Conservation (phyloP, 92 coral and sea anemone genomes). For the Epizoanthus fatuus region DNA sequence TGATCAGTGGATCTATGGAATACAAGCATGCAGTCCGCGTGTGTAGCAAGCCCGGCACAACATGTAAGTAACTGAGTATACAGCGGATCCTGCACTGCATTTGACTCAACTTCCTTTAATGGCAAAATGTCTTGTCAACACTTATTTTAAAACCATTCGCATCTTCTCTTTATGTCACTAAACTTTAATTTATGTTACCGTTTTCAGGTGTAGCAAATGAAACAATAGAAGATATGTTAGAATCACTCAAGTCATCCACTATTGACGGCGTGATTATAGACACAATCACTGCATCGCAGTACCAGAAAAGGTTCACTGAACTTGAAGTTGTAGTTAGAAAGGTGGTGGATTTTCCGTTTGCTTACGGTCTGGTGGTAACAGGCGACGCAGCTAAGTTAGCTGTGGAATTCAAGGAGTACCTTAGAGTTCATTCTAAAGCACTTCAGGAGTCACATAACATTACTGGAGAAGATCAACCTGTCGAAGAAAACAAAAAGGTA, state of each 20-base stretch:
- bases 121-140: too few species aligned
- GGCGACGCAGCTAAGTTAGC: constrained; percentile 36
- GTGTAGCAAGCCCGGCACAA: constrained; percentile 4
- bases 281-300: constrained; percentile 6
- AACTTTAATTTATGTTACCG: neutral
- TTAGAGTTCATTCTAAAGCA: neutral
- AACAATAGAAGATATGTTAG: constrained; percentile 5
- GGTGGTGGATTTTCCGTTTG: constrained; percentile 40
- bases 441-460: neutral
- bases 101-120: neutral
- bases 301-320: neutral
- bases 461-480: neutral
- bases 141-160: too few species aligned
- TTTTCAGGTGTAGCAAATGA: constrained; percentile 20
- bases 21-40: neutral
- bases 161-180: too few species aligned
- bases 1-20: constrained; percentile 34
- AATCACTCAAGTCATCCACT: constrained; percentile 13
- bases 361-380: neutral
- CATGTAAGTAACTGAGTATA: neutral
- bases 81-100: neutral
- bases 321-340: constrained; percentile 3
- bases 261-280: constrained; percentile 24
- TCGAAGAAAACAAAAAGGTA: neutral
- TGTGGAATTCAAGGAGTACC: constrained; percentile 18